phyloP scores from a whole-genome alignment of 2,797 vertebrate species.

The Hylomyscus alleni region DNA sequence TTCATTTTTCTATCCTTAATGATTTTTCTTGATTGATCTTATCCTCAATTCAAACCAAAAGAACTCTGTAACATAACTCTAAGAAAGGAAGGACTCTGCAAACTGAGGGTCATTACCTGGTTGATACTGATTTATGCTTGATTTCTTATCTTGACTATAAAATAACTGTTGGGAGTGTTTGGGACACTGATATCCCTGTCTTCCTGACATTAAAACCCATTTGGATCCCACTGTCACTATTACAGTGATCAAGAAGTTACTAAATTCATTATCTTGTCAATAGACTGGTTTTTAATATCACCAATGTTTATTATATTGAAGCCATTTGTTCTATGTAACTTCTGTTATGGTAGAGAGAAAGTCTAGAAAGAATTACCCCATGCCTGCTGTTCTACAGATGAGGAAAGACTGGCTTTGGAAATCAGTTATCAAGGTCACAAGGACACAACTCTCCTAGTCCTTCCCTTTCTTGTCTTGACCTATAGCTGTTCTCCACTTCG shows the following conservation, averaged over 20 bases:
- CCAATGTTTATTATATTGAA: not conserved
- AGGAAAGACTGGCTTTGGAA: not conserved
- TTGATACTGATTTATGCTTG: not conserved
- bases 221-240: not conserved
- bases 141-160: not conserved
- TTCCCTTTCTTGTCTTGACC: not conserved
- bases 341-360: not conserved
- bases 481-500: not conserved
- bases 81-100: not conserved
- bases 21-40: not conserved
- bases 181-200: not conserved
- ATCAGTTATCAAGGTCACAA: not conserved
- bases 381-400: not conserved
- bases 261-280: not conserved
- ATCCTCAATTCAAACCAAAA: not conserved
- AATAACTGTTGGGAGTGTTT: not conserved
- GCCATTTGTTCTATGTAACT: not conserved
- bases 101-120: not conserved
- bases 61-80: not conserved
- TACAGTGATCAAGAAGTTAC: not conserved
- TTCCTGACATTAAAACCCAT: not conserved
- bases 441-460: not conserved
- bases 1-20: not conserved
- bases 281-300: not conserved
- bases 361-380: not conserved